phyloP scores from a whole-genome alignment of 2,888 invertebrate species.

The Polylopha cassiicola region DNA sequence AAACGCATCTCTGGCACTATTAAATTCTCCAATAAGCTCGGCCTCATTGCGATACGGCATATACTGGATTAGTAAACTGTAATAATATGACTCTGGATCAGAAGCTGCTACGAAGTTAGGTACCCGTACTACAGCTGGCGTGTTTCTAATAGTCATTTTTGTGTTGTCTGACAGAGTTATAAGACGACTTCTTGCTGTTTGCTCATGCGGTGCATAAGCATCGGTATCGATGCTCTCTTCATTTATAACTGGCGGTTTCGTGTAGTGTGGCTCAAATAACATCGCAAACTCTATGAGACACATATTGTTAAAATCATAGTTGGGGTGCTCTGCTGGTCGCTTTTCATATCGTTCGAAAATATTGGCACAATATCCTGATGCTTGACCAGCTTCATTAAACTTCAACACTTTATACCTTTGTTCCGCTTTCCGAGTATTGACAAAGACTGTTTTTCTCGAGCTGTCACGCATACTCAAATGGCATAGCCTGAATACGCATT shows the following conservation, averaged over 20 bases:
- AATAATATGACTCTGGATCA: conserved; percentile 29
- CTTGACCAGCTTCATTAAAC: conserved; percentile 26
- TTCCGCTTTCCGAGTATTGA: conserved; percentile 25
- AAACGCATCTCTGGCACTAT: conserved; percentile 26
- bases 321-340: conserved; percentile 25
- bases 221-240: conserved; percentile 24
- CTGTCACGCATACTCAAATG: neutral
- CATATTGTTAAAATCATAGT: conserved; percentile 29
- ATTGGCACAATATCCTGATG: conserved; percentile 24
- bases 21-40: conserved; percentile 25
- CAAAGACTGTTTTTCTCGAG: neutral
- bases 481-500: conserved; percentile 32
- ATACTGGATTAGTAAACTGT: conserved; percentile 29
- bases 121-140: conserved; percentile 7
- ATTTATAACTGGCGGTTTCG: conserved; percentile 14
- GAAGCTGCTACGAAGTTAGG: conserved; percentile 19
- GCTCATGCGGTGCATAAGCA: conserved; percentile 8
- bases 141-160: conserved; percentile 19
- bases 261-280: conserved; percentile 27
- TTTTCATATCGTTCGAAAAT: conserved; percentile 30
- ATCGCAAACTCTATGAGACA: conserved; percentile 28
- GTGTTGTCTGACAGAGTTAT: conserved; percentile 15
- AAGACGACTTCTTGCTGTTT: conserved; percentile 14
- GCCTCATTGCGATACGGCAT: conserved; percentile 24
- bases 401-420: conserved; percentile 31